phyloP scores from a whole-genome alignment of 2,888 invertebrate species.

The Proisotoma minuta region DNA sequence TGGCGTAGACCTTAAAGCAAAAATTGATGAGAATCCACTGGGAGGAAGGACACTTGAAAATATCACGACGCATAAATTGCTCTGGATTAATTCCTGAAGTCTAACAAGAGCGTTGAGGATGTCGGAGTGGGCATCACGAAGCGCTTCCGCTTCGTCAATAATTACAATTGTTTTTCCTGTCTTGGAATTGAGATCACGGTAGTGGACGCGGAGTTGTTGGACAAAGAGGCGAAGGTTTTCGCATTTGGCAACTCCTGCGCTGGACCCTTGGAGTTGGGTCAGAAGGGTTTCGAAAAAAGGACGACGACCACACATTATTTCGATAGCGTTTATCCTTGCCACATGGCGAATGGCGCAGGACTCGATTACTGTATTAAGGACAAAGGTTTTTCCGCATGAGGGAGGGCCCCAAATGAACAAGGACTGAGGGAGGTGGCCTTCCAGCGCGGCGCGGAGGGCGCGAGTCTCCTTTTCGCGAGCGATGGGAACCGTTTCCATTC shows the following conservation, averaged over 20 bases:
- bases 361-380: conserved; percentile 19
- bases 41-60: conserved; percentile 26
- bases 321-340: conserved; percentile 18
- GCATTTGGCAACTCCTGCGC: conserved; percentile 9
- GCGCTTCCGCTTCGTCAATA: conserved; percentile 30
- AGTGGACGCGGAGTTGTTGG: conserved; percentile 10
- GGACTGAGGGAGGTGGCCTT: conserved; percentile 9
- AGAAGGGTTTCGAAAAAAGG: conserved; percentile 35
- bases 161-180: conserved; percentile 9
- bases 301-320: conserved; percentile 29
- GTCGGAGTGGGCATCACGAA: conserved; percentile 29
- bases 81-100: conserved; percentile 27
- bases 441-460: not conserved
- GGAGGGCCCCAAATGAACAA: conserved; percentile 29
- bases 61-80: conserved; percentile 25
- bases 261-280: conserved; percentile 18
- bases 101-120: conserved; percentile 28
- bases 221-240: conserved; percentile 15
- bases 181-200: not conserved
- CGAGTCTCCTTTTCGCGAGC: not conserved
- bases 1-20: conserved; percentile 23
- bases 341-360: not conserved
- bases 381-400: conserved; percentile 27
- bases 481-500: not conserved
- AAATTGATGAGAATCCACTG: conserved; percentile 11